Percentiles rank a stretch among this genome's conserved stretches.
phyloP scores from a whole-genome alignment of 1,140 invertebrate genomes.

The Colletes latitarsis region DNA sequence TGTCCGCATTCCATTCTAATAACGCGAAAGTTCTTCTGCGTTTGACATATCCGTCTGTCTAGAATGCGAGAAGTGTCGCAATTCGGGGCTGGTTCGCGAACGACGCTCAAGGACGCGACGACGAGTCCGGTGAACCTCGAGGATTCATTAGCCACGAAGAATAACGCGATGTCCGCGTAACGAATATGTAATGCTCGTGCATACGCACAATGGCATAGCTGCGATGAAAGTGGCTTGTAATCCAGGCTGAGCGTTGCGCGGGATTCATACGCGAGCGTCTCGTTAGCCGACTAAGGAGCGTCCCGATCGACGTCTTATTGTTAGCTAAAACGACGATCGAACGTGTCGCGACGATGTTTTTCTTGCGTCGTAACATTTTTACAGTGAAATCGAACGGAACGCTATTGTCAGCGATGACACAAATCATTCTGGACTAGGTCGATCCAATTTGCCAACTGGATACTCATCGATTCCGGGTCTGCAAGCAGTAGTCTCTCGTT shows the following conservation, averaged over 20 bases:
- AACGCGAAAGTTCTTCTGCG: no score
- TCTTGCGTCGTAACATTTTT: constrained; percentile 13
- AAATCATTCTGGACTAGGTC: not conserved
- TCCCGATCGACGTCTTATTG: constrained; percentile 17
- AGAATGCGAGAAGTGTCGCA: not conserved
- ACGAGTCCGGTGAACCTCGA: constrained; percentile 25
- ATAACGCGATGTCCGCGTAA: constrained; percentile 55
- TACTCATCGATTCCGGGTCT: not conserved
- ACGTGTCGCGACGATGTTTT: not conserved
- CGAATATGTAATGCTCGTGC: constrained; percentile 58
- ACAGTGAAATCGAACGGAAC: not conserved
- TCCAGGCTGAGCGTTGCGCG: constrained; percentile 34
- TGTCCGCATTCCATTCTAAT: no score
- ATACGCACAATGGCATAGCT: constrained; percentile 62
- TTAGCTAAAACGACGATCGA: constrained; percentile 39
- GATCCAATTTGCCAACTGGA: not conserved
- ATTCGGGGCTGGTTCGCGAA: constrained; percentile 1
- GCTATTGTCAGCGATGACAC: not conserved
- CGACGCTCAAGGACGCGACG: constrained; percentile 37
- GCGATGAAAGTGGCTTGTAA: constrained; percentile 64
- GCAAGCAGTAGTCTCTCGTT: no score
- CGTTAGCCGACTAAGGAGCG: constrained; percentile 54
- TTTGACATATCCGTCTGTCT: not conserved
- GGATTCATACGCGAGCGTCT: constrained; percentile 35
- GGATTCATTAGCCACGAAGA: constrained; percentile 48